Evolutionary conservation across 2,797 vertebrate species (phyloP).

Genomic region (Molossus alvarezi): DNA sequence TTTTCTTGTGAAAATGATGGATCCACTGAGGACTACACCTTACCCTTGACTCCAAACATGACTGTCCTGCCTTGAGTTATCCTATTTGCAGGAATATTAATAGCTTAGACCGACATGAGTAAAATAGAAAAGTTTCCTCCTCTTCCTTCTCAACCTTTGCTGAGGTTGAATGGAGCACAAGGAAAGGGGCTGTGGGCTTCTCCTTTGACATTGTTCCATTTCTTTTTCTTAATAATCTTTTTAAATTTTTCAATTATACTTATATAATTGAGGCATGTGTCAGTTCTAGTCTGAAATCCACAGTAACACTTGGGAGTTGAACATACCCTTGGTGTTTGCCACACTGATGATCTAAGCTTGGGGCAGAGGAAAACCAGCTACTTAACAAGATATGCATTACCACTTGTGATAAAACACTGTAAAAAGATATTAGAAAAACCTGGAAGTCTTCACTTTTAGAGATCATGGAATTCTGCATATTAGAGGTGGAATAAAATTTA

Average conservation of each 20-base stretch:
- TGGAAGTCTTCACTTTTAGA: not conserved
- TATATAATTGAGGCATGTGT: not conserved
- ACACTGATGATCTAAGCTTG: not conserved
- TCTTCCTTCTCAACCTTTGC: slow-evolving; percentile 17
- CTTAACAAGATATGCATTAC: not conserved
- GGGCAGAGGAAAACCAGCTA: not conserved
- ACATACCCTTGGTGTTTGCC: not conserved
- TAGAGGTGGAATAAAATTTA: not conserved
- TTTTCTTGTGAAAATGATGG: slow-evolving; percentile 18
- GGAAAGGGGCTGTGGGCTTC: not conserved
- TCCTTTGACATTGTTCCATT: not conserved
- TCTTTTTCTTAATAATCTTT: not conserved
- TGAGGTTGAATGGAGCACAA: not conserved
- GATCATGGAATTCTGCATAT: not conserved
- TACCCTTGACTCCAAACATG: not conserved
- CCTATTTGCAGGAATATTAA: slow-evolving; percentile 6
- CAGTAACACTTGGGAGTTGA: not conserved
- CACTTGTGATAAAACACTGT: not conserved
- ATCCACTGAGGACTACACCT: not conserved
- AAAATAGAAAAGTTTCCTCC: slow-evolving; percentile 20
- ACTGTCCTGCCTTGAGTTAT: not conserved
- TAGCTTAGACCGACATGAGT: not conserved
- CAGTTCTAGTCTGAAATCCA: not conserved
- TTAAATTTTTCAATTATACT: not conserved
- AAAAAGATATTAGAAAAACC: not conserved